These are phyloP conservation scores for Lycodopsis pacificus DNA, from an alignment of 2,797 vertebrate genomes.

Conservation along the genomic window DNA sequence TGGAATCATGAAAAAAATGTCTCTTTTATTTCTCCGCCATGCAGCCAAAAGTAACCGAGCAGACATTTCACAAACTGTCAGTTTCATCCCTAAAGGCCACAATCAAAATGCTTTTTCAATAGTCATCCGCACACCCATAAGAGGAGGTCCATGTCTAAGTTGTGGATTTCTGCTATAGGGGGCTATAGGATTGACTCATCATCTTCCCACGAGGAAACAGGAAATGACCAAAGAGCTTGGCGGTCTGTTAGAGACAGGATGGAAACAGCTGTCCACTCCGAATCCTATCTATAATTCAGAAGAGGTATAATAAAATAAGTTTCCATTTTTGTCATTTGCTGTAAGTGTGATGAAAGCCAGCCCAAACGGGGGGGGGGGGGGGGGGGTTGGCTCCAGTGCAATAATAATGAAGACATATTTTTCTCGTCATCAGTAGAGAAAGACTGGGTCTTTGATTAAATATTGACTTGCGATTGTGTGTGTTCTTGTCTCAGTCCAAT, in stretches of 20 bases:
- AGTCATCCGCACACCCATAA: conserved; percentile 6
- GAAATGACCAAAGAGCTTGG: conserved; percentile 61
- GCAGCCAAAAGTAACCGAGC: conserved; percentile 38
- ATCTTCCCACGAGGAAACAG: conserved; percentile 54
- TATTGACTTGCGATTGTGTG: conserved; percentile 81
- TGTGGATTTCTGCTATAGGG: conserved; percentile 26
- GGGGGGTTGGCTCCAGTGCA: conserved; percentile 53
- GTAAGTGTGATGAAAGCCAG: conserved; percentile 68
- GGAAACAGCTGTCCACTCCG: conserved; percentile 55
- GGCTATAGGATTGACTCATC: conserved; percentile 19
- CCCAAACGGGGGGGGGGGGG: conserved; percentile 55
- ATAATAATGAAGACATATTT: conserved; percentile 74
- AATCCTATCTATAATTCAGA: conserved; percentile 72
- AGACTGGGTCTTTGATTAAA: conserved; percentile 78
- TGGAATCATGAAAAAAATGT: conserved; percentile 30
- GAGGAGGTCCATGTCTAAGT: conserved; percentile 28
- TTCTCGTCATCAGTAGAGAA: conserved; percentile 64
- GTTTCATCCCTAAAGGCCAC: conserved; percentile 31
- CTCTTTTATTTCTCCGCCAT: background rate
- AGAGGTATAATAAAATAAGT: conserved; percentile 65
- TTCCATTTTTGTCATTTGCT: conserved; percentile 64
- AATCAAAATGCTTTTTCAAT: conserved; percentile 19
- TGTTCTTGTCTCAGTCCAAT: conserved; percentile 74
- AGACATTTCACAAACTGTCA: conserved; percentile 54
- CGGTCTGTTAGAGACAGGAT: conserved; percentile 49